phyloP scores from a whole-genome alignment of 2,797 vertebrate genomes.

The Apodemus agrarius region DNA sequence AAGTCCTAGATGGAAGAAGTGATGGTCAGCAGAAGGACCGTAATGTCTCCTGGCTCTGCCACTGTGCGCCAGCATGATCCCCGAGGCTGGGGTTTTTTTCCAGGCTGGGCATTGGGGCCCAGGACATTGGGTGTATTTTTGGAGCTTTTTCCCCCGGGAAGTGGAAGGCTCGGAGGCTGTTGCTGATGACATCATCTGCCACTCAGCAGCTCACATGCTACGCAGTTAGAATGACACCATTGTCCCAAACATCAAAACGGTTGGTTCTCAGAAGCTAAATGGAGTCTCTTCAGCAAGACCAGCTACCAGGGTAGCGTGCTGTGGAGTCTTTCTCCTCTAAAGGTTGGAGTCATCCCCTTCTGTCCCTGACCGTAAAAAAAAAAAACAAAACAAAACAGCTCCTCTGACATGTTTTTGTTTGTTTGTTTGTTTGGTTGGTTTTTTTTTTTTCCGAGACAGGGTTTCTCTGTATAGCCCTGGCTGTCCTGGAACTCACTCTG shows the following conservation, averaged over 20 bases:
- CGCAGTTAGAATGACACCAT: constrained; percentile 57
- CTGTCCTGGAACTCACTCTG: too few relatives aligned
- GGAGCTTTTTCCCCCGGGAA: constrained; percentile 83
- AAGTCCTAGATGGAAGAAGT: constrained; percentile 82
- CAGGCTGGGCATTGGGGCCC: constrained; percentile 79
- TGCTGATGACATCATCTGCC: constrained; percentile 81
- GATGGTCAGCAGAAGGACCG: constrained; percentile 83
- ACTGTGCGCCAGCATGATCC: constrained; percentile 77
- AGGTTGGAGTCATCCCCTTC: not conserved
- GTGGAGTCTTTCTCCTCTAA: not conserved
- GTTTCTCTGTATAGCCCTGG: too few relatives aligned
- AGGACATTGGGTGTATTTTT: constrained; percentile 84
- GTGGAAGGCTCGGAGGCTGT: constrained; percentile 75
- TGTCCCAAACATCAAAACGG: constrained; percentile 78
- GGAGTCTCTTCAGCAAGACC: constrained; percentile 31
- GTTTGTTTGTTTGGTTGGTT: too few relatives aligned
- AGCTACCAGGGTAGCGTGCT: not conserved
- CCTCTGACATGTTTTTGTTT: not conserved
- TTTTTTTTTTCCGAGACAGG: too few relatives aligned
- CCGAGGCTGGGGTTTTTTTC: constrained; percentile 78
- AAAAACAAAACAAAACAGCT: not conserved
- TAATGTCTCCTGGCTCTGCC: constrained; percentile 85
- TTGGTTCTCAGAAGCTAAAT: constrained; percentile 67
- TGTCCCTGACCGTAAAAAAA: not conserved
- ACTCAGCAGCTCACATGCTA: constrained; percentile 74